Percentiles rank a stretch among this genome's conserved stretches.
phyloP scores from a whole-genome alignment of 2,888 invertebrate genomes.

The Vandiemenella viatica region DNA sequence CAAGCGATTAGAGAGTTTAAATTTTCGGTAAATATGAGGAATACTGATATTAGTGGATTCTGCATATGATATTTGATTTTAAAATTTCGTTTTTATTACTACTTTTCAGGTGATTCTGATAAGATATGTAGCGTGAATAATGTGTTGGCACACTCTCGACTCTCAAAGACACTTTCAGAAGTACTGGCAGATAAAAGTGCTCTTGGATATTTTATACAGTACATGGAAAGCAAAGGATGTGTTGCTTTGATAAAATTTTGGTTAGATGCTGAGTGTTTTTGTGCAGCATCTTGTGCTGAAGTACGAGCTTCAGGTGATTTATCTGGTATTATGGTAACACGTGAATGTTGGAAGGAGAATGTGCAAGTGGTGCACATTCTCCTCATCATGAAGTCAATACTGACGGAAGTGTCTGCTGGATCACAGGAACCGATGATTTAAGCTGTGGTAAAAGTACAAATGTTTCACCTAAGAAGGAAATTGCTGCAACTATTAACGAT shows the following conservation, averaged over 20 bases:
- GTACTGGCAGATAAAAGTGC: constrained; percentile 65
- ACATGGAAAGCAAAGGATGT: constrained; percentile 60
- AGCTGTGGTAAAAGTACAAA: too few relatives aligned
- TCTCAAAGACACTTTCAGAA: constrained; percentile 60
- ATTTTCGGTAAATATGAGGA: too few relatives aligned
- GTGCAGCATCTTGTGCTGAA: constrained; percentile 24
- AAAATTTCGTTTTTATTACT: neutral
- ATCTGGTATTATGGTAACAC: constrained; percentile 11
- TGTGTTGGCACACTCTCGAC: constrained; percentile 32
- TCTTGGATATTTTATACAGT: constrained; percentile 71
- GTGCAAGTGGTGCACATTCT: neutral
- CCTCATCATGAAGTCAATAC: constrained; percentile 18
- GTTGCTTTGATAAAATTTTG: constrained; percentile 55
- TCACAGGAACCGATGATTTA: too few relatives aligned
- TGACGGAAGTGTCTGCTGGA: too few relatives aligned
- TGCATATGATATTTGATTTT: neutral
- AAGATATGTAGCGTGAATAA: neutral
- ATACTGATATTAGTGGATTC: too few relatives aligned
- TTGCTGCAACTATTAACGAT: too few relatives aligned
- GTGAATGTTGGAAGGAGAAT: constrained; percentile 11
- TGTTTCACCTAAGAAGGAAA: too few relatives aligned
- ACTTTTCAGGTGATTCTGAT: neutral
- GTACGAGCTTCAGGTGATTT: constrained; percentile 22
- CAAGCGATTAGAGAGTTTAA: neutral
- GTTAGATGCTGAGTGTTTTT: constrained; percentile 27